phyloP scores from a whole-genome alignment of 2,888 invertebrate genomes.

The Caenorhabditis uteleia region DNA sequence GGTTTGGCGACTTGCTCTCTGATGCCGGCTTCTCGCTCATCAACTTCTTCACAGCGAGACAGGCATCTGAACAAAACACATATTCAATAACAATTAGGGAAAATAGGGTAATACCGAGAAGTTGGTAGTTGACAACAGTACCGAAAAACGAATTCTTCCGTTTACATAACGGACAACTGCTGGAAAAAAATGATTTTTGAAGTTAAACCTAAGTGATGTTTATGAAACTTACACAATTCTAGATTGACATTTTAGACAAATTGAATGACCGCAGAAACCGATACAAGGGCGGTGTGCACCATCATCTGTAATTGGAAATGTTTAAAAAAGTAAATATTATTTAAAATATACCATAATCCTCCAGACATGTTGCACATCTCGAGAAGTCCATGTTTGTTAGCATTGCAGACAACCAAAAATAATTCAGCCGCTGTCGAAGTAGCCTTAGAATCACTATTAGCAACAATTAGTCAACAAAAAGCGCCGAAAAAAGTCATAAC shows the following conservation, averaged over 20 bases:
- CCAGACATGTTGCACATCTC: conserved; percentile 39
- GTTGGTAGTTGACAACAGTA: conserved; percentile 40
- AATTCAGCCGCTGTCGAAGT: no score
- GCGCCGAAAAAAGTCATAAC: no score
- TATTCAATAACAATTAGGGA: neutral
- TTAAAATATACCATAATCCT: conserved; percentile 30
- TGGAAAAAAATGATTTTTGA: conserved; percentile 3
- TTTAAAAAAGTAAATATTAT: neutral
- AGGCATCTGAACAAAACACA: conserved; percentile 19
- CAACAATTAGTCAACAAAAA: no score
- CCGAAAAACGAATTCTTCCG: conserved; percentile 40
- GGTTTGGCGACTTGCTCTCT: conserved; percentile 16
- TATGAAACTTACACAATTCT: conserved; percentile 22
- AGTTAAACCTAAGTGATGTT: neutral
- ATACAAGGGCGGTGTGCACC: conserved; percentile 35
- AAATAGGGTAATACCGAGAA: conserved; percentile 15
- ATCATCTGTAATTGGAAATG: conserved; percentile 22
- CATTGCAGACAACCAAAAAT: conserved; percentile 6
- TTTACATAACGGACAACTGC: conserved; percentile 36
- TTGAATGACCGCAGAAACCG: conserved; percentile 39
- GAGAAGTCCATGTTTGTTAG: conserved; percentile 29
- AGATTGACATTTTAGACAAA: conserved; percentile 36
- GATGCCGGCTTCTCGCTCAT: conserved; percentile 21
- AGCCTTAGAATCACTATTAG: no score
- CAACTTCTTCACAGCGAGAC: conserved; percentile 22